A percentile compares a stretch with the other conserved stretches of the same genome.
phyloP scores from a whole-genome alignment of 2,797 vertebrate species.

The Pseudotriccus pelzelni region DNA sequence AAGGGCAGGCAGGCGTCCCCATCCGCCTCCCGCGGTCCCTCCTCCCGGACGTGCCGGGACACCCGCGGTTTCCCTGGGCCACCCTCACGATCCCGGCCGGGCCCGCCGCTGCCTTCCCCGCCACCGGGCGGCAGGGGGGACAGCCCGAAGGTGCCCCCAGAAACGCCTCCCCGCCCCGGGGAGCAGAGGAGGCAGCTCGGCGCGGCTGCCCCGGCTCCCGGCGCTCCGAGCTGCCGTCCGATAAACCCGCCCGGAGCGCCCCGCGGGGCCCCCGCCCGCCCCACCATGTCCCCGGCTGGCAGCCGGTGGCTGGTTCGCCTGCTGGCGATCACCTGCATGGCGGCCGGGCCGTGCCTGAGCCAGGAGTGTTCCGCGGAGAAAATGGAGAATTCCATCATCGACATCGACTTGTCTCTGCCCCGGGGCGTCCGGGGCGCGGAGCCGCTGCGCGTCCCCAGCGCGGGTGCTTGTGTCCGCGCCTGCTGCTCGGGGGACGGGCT shows the following conservation, averaged over 20 bases:
- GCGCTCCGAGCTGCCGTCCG: background rate
- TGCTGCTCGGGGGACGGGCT: conserved; percentile 68
- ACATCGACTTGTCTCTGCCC: conserved; percentile 62
- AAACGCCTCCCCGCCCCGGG: background rate
- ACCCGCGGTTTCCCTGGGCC: too few species aligned
- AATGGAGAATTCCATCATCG: conserved; percentile 58
- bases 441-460: background rate
- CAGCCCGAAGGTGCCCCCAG: background rate
- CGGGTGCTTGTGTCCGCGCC: conserved; percentile 41
- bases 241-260: background rate
- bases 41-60: background rate
- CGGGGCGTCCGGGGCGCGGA: conserved; percentile 68
- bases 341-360: background rate
- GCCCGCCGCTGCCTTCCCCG: background rate
- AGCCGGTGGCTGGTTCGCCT: background rate
- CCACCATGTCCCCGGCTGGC: conserved; percentile 43
- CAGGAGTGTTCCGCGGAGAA: conserved; percentile 47
- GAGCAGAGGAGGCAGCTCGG: background rate
- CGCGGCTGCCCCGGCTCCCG: background rate
- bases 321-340: background rate
- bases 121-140: background rate
- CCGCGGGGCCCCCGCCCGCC: background rate
- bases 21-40: background rate
- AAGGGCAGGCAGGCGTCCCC: too few species aligned
- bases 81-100: background rate